Conservation (phyloP, 1,140 invertebrate species). For the Euschistus heros region DNA sequence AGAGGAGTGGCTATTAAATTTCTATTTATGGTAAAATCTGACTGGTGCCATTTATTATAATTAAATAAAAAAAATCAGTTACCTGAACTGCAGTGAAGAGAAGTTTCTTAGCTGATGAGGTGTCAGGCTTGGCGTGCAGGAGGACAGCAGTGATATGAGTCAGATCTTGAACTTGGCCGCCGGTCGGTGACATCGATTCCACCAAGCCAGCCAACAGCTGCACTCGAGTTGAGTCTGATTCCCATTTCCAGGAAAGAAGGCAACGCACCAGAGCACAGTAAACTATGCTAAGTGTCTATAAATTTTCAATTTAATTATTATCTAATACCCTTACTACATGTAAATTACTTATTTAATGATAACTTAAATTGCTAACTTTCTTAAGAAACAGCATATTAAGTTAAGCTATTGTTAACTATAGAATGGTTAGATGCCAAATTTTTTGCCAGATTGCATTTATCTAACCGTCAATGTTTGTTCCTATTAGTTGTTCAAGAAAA, state of each 20-base stretch:
- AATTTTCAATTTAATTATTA: background rate
- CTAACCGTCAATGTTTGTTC: no score
- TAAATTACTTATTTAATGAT: no score
- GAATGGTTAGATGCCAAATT: no score
- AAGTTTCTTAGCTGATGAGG: constrained; percentile 44
- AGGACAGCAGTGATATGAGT: constrained; percentile 38
- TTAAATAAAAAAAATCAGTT: constrained; percentile 19
- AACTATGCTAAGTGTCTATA: constrained; percentile 41
- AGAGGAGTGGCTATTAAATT: no score
- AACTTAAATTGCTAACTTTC: no score
- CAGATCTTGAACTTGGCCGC: constrained; percentile 32
- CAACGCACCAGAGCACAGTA: constrained; percentile 45
- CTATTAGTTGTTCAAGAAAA: no score
- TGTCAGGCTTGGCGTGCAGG: constrained; percentile 34
- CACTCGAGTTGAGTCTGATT: constrained; percentile 39
- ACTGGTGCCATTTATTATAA: no score
- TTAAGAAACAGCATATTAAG: no score
- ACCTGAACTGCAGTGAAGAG: constrained; percentile 37
- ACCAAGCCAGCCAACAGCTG: constrained; percentile 32
- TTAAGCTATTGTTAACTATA: no score
- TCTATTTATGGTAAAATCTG: no score
- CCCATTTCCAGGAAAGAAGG: constrained; percentile 43
- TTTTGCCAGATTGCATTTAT: no score
- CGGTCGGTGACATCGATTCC: constrained; percentile 31
- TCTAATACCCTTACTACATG: no score